Evolutionary conservation across 2,113 vertebrate species (phyloP), one percentile per base, ranked within the genome.

Genomic region (Apodemus sylvaticus): DNA sequence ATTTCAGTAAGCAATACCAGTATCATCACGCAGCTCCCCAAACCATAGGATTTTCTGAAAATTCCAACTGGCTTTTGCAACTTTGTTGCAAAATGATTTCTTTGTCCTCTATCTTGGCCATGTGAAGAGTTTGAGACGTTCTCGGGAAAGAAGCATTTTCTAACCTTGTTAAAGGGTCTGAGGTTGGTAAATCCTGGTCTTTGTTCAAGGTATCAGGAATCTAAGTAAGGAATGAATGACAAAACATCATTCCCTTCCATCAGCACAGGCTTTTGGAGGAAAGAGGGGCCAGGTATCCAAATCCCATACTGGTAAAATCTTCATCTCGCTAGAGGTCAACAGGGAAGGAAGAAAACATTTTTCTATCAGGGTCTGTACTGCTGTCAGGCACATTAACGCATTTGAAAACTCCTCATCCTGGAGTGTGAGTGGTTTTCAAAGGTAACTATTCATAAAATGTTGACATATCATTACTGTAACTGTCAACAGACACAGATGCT

Each of bases 391-490:
- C 86, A 96, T 93, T 96, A 94, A 96, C 94, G 81, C 93, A 94
- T 92, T 93, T 87, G 94, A 92, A 96, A 97, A 96, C 93, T 86
- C 94, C 97, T 97, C 93, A 95, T 97, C 96, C 93, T 94, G 92
- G 90, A 95, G 89, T 93, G 74, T 97, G 96, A 96, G 90, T 92
- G 87, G 97, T 97, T 97, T 96, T 97, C 97, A 97, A 97, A 97
- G 96, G 96, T 97, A 95, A 96, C 97, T 97, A 97, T 97, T 98
- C 96, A 97, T 97, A 97, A 96, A 96, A 97, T 85, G 91, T 97
- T 97, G 97, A 98, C 97, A 95, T 95, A 94, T 86, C 96, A 96
- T 97, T 95, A 96, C 82, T 93, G 97, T 95, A 97, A 96, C 96
- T 97, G 95, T 97, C 96, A 96, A 95, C 68, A 94, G 93, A 97